Conservation (phyloP, 2,113 vertebrate species). For the Chloropsis hardwickii region DNA sequence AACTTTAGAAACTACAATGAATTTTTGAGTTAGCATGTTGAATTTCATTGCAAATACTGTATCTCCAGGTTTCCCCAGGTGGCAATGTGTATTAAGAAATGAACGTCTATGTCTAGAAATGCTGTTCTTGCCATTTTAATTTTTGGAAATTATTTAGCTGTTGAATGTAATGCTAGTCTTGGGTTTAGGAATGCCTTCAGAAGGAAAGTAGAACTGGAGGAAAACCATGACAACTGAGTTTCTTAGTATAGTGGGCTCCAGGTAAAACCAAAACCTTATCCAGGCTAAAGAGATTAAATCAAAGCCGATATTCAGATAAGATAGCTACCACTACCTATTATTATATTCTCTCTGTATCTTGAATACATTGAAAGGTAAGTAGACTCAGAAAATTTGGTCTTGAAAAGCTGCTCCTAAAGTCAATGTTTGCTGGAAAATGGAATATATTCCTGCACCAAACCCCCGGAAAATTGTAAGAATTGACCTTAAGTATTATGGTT, state of each 20-base stretch:
- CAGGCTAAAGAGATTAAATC: not conserved
- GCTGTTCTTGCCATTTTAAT: not conserved
- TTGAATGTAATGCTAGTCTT: not conserved
- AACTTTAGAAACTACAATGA: not conserved
- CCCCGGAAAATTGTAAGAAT: not conserved
- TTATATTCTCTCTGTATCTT: not conserved
- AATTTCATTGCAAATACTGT: not conserved
- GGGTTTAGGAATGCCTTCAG: not conserved
- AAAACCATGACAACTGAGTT: not conserved
- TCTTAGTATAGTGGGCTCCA: not conserved
- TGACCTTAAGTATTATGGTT: slow-evolving; percentile 31
- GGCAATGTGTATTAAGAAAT: slow-evolving; percentile 46
- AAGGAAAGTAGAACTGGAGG: not conserved
- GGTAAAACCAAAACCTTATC: not conserved
- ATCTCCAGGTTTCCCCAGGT: slow-evolving; percentile 47
- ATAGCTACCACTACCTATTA: not conserved
- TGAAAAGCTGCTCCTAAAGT: not conserved
- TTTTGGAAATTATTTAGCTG: not conserved
- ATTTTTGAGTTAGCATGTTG: not conserved
- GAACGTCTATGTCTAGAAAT: not conserved
- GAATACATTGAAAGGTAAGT: not conserved
- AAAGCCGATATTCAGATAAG: not conserved
- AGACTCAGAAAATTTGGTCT: not conserved
- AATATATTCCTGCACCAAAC: not conserved
- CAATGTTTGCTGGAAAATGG: not conserved